Percentiles rank a stretch among this genome's conserved stretches.
Conservation (phyloP, 2,888 invertebrate genomes). For the Eubasilissa splendida region DNA sequence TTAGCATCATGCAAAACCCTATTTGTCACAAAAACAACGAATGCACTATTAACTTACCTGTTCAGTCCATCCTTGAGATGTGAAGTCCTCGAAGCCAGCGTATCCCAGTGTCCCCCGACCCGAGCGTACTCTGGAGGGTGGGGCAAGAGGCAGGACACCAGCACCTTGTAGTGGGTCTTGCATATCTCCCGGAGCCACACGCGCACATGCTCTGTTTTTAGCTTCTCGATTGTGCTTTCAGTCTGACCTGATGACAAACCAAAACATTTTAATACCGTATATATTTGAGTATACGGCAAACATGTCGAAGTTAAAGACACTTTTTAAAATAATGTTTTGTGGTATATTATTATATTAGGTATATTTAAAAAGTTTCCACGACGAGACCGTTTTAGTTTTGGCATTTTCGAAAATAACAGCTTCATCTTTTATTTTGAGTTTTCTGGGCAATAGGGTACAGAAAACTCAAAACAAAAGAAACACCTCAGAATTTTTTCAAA, state of each 20-base stretch:
- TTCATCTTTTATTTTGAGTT: too few species aligned
- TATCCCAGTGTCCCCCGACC: constrained; percentile 97
- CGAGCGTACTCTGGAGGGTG: constrained; percentile 96
- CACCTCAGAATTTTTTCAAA: too few species aligned
- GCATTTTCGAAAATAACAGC: too few species aligned
- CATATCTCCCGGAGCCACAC: constrained; percentile 91
- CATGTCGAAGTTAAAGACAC: not conserved
- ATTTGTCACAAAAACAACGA: too few species aligned
- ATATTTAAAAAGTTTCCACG: too few species aligned
- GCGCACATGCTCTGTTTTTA: constrained; percentile 94
- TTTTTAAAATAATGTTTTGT: not conserved
- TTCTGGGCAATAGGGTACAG: too few species aligned
- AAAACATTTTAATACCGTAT: not conserved
- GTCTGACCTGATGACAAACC: constrained; percentile 73
- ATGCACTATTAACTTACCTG: constrained; percentile 63
- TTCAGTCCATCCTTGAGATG: constrained; percentile 96
- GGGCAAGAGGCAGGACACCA: constrained; percentile 94
- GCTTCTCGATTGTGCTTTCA: constrained; percentile 90
- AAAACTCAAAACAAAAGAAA: too few species aligned
- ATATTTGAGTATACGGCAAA: too few species aligned
- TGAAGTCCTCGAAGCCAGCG: constrained; percentile 87
- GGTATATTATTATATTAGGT: too few species aligned
- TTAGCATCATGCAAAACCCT: too few species aligned
- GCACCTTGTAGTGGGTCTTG: constrained; percentile 88
- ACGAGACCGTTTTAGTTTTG: too few species aligned